Base-by-base conservation (phyloP, 1,140 invertebrate species). In the Drosophila ficusphila region DNA sequence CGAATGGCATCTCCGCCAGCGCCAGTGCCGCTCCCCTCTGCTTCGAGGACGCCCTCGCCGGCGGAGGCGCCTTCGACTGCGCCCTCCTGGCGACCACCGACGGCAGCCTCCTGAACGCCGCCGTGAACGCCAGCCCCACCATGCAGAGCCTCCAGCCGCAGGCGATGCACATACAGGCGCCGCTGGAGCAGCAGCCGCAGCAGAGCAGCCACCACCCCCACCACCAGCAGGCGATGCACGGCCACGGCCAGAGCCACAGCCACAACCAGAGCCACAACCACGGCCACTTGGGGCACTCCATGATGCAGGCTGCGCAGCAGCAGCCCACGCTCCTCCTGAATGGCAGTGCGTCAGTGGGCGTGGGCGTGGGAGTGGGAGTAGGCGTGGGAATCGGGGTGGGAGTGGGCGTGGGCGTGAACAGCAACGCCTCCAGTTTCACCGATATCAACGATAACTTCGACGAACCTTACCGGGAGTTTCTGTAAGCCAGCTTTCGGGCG, bases 401-500 rank as follows among this genome's bases (percentile, higher is more conserved):
- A 3, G 74, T 76, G 2, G 65, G 48, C 4, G 74, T 76, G 7
- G 73, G 73, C 0, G 53, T 62, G 18, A 41, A 56, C 12, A 67
- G 70, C 16, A 61, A 67, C 33, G 38, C 38, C 6, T 19, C 38
- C 11, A 72, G 21, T 31, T 90, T 89, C 33, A 38, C 64, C 3
- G 89, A 90, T 83, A 69, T 89, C 27, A 90, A 82, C 56, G 89
- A 90, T 61, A 90, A 89, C 60, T 90, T 89, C 33, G 89, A 90
- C 64, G 89, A 90, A 33, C 89, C 89, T 4, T 90, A 90, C 47
- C 81, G 89, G 42, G 89, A 90, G 54, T 90, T 90, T 52, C 65
- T 90, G 11, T 85, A 85, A 81, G 62, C 3, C 27, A 41, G 33
- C 12, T 46, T 11, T 25, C 18, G 16, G 70, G 44, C 60, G 60